These are phyloP conservation scores for Graphium colonna DNA, from an alignment of 2,888 invertebrate genomes.

Conservation along the genomic window DNA sequence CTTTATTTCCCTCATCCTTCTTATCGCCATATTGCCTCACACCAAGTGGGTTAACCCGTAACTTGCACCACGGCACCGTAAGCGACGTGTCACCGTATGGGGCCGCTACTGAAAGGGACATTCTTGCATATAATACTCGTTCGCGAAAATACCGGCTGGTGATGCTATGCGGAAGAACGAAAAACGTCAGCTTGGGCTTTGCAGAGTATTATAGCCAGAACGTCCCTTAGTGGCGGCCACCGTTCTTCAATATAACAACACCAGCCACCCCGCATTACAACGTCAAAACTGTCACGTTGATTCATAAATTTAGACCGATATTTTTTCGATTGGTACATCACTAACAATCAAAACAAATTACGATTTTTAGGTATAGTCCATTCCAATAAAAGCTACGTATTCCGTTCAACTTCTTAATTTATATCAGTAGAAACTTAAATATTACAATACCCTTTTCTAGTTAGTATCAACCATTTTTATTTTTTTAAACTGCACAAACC, in stretches of 20 bases:
- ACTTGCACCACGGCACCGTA: slow-evolving; percentile 48
- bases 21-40: slow-evolving; percentile 41
- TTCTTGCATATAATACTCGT: slow-evolving; percentile 67
- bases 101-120: slow-evolving; percentile 61
- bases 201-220: slow-evolving; percentile 69
- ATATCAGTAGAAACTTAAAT: too few relatives aligned
- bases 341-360: too few relatives aligned
- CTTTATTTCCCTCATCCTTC: slow-evolving; percentile 39
- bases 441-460: too few relatives aligned
- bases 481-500: too few relatives aligned
- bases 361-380: too few relatives aligned
- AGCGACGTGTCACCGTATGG: slow-evolving; percentile 34
- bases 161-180: slow-evolving; percentile 65
- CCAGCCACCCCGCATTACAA: slow-evolving; percentile 38
- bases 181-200: slow-evolving; percentile 36
- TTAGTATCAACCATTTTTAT: too few relatives aligned
- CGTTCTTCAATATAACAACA: slow-evolving; percentile 71
- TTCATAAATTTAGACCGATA: too few relatives aligned
- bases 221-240: slow-evolving; percentile 55
- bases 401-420: too few relatives aligned
- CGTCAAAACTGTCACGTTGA: too few relatives aligned
- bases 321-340: too few relatives aligned
- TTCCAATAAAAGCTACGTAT: too few relatives aligned
- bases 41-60: slow-evolving; percentile 24
- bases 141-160: slow-evolving; percentile 44